These are phyloP conservation scores for Operophtera brumata DNA, from an alignment of 2,888 invertebrate genomes.

Conservation along the genomic window DNA sequence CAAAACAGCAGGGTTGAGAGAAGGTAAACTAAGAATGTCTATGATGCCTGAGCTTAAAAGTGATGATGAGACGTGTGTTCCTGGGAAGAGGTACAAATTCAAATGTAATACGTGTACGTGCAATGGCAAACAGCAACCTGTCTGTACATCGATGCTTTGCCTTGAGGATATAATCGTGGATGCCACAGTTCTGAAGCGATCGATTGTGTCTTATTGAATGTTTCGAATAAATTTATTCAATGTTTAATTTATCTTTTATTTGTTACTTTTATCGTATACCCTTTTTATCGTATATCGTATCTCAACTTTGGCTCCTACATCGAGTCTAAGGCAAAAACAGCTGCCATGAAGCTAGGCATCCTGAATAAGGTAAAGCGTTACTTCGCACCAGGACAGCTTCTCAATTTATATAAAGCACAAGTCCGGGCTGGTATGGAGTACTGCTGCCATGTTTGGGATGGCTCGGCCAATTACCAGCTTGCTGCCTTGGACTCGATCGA, in stretches of 20 bases:
- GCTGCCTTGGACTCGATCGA: no score
- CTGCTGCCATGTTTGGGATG: no score
- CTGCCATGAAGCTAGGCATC: no score
- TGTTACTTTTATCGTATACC: no score
- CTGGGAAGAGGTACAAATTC: constrained; percentile 46
- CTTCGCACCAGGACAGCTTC: no score
- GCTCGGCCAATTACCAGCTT: no score
- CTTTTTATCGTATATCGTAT: no score
- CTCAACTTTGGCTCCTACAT: no score
- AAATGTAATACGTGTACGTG: constrained; percentile 56
- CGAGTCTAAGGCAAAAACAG: no score
- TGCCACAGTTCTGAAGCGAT: constrained; percentile 18
- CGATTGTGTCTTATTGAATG: constrained; percentile 6
- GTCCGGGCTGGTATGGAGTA: no score
- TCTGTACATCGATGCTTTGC: constrained; percentile 56
- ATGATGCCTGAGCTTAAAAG: constrained; percentile 36
- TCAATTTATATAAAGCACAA: no score
- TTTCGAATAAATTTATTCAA: background rate
- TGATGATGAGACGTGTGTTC: constrained; percentile 37
- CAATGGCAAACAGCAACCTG: constrained; percentile 29
- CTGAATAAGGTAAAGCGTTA: no score
- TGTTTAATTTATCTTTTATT: background rate
- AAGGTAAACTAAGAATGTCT: background rate
- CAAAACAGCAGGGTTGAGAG: constrained; percentile 19
- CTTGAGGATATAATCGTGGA: constrained; percentile 38